A percentile compares a stretch with the other conserved stretches of the same genome.
phyloP scores from a whole-genome alignment of 2,113 vertebrate species.

The Naja naja region DNA sequence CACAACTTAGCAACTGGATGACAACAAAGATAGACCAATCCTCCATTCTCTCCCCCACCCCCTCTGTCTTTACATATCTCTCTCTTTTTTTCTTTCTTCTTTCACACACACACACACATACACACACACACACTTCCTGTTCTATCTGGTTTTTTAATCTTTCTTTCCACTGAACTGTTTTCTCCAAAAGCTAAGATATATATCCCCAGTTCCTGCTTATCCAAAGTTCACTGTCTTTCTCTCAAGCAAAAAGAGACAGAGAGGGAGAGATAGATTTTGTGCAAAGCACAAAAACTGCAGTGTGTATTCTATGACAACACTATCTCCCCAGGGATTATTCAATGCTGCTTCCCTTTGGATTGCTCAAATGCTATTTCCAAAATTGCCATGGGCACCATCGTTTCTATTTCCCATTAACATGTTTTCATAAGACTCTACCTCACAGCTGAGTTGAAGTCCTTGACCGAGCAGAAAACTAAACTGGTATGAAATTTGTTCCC shows the following conservation, averaged over 20 bases:
- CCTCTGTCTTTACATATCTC: not conserved
- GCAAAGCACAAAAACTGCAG: not conserved
- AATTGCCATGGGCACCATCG: not conserved
- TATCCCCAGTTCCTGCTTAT: not conserved
- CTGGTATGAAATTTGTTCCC: not conserved
- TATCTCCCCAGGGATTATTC: not conserved
- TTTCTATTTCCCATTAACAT: not conserved
- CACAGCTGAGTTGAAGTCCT: not conserved
- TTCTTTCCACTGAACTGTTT: not conserved
- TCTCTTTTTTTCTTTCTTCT: not conserved
- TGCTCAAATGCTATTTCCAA: not conserved
- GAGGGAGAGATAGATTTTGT: not conserved
- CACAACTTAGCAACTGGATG: too few species aligned
- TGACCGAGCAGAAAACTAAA: not conserved
- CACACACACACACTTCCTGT: not conserved
- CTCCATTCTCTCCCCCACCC: not conserved
- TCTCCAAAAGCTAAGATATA: not conserved
- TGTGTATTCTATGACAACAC: not conserved
- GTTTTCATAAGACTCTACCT: not conserved
- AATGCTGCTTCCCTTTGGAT: not conserved
- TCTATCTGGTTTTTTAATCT: not conserved
- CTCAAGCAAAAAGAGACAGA: not conserved
- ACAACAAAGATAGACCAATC: not conserved
- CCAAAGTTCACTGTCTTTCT: not conserved
- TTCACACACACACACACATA: not conserved